Evolutionary conservation across 2,888 invertebrate species (phyloP).

Genomic region (Sipha maydis): DNA sequence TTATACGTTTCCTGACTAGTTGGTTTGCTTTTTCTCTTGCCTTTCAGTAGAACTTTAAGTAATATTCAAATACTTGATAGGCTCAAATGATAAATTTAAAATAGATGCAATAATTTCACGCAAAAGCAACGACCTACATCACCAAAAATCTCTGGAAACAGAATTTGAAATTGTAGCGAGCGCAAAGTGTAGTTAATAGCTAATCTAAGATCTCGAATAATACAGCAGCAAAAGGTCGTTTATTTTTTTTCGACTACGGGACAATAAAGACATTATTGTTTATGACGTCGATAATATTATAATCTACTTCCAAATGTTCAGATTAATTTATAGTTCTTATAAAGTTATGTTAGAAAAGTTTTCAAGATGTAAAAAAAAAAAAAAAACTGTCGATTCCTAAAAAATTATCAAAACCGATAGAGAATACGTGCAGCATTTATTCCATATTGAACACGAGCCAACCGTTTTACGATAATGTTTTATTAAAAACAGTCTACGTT

Average conservation of each 20-base stretch:
- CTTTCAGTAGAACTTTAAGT: not conserved
- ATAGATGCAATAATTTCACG: not conserved
- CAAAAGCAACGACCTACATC: not conserved
- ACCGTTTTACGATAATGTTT: not conserved
- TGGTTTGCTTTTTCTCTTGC: not conserved
- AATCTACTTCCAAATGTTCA: no score
- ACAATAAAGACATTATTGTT: no score
- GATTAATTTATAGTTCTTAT: no score
- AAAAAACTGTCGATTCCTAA: not conserved
- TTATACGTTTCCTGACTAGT: not conserved
- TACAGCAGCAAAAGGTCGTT: no score
- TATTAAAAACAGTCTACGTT: not conserved
- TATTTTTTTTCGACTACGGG: no score
- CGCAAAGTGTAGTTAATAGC: no score
- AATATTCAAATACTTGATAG: not conserved
- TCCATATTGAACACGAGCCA: not conserved
- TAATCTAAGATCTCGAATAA: no score
- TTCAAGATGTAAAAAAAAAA: not conserved
- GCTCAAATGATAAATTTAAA: not conserved
- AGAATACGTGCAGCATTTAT: not conserved
- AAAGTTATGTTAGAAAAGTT: no score
- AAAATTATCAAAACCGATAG: not conserved
- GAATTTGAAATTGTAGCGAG: not conserved
- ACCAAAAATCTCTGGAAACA: not conserved
- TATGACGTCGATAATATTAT: no score